Base-by-base conservation (phyloP, 2,797 vertebrate genomes). In the Lophotriccus pileatus region DNA sequence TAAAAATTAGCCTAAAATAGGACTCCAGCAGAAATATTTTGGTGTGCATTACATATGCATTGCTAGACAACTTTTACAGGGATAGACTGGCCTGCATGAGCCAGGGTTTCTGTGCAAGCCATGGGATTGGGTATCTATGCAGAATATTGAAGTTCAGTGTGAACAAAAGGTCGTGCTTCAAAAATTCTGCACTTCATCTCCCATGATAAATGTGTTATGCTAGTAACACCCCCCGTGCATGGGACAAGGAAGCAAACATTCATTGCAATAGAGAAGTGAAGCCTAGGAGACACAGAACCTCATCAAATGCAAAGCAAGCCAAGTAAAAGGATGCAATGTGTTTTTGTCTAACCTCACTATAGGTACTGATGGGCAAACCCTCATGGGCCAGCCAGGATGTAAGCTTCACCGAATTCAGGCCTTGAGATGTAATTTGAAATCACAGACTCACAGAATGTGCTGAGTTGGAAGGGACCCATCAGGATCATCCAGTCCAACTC, bases 401-500 rank as follows among this genome's bases (percentile, higher is more conserved):
- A 53, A 84, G 69, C 34, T 15, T 83, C 37, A 78, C 12, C 19
- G 70, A 55, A 49, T 47, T 30, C 56, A 64, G 39, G 18, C 55
- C 55, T 49, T 19, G 34, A 88, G 22, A 60, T 44, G 5, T 6
- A 34, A 43, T 9, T 34, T 44, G 52, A 43, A 87, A 36, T 24
- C 32, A 56, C 0, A 6, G 8, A 75, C 56, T 41, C 21, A 52
- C 2, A 30, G 44, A 77, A 58, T 21, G 34, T 16, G 14, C 28
- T 58, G 37, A 69, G 9, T 19, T 89, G n/a, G 28, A 70, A 58
- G 24, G 17, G 24, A 34, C 6, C 17, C 3, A 19, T 16, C 17
- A 44, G 14, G 24, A 46, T 34, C 49, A 69, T 15, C 0, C 0
- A 39, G n/a, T n/a, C 56, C 56, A 50, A 4, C 24, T 58, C 37